Percentiles rank a stretch among this genome's conserved stretches.
Conservation (phyloP, 2,797 vertebrate species). For the Intellagama lesueurii region DNA sequence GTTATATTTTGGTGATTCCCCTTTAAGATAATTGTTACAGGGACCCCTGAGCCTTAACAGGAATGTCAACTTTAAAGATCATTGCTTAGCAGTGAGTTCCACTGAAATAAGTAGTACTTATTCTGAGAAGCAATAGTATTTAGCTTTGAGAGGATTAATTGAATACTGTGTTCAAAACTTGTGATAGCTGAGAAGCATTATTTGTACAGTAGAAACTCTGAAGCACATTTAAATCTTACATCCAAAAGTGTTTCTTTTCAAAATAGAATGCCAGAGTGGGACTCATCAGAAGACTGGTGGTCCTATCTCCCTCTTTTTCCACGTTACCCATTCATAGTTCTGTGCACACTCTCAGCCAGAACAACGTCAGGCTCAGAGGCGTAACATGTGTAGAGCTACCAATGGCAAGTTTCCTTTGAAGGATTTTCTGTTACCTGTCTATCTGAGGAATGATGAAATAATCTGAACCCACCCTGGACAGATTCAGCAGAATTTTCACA, state of each 20-base stretch:
- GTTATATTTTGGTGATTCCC: too few relatives aligned
- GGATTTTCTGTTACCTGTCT: neutral
- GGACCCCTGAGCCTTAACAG: too few relatives aligned
- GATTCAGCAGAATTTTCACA: neutral
- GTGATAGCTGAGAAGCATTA: neutral
- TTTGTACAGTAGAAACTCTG: neutral
- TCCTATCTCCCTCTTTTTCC: neutral
- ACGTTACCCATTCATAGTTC: neutral
- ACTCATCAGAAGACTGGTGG: neutral
- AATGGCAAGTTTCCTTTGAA: neutral
- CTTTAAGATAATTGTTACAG: too few relatives aligned
- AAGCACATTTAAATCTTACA: neutral
- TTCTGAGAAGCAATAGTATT: neutral
- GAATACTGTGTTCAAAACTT: neutral
- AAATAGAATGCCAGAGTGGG: neutral
- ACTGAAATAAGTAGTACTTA: neutral
- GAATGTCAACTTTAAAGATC: too few relatives aligned
- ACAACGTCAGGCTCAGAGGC: neutral
- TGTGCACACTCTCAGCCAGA: neutral
- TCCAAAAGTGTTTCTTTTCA: neutral
- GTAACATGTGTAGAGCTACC: neutral
- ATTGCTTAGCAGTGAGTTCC: neutral
- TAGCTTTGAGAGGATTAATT: neutral
- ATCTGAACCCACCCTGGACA: neutral
- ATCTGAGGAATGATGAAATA: neutral